These are phyloP conservation scores for Pantherophis vulpinus DNA, from an alignment of 2,797 vertebrate genomes.

Conservation along the genomic window DNA sequence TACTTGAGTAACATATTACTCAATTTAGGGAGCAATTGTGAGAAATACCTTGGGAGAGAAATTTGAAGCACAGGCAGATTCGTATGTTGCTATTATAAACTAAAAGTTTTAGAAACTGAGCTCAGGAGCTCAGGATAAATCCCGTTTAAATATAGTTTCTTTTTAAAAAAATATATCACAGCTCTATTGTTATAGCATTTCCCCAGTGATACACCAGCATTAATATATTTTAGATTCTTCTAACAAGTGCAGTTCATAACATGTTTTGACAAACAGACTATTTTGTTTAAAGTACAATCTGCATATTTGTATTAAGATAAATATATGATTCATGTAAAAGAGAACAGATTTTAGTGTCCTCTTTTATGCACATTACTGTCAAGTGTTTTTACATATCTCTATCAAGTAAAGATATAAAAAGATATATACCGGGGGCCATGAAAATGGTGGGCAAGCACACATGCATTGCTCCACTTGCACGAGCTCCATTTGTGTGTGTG, in stretches of 20 bases:
- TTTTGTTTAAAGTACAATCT: neutral
- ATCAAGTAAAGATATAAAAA: neutral
- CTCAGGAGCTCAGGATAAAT: neutral
- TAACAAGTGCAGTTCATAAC: neutral
- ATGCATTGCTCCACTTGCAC: neutral
- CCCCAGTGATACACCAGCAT: neutral
- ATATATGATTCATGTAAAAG: neutral
- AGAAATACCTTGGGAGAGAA: neutral
- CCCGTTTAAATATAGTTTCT: neutral
- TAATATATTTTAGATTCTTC: neutral
- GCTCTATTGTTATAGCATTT: neutral
- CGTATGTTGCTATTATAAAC: neutral
- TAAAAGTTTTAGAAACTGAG: neutral
- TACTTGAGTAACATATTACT: neutral
- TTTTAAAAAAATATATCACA: neutral
- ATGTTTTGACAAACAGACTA: neutral
- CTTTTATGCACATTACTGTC: neutral
- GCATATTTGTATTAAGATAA: neutral
- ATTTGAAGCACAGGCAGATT: neutral
- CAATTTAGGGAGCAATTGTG: neutral
- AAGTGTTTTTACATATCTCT: neutral
- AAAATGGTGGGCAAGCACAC: neutral
- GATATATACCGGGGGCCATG: neutral
- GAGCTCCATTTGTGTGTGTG: neutral
- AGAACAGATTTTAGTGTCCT: neutral